These are phyloP conservation scores for Cryptotis parvus DNA, from an alignment of 2,113 vertebrate genomes.

Conservation along the genomic window DNA sequence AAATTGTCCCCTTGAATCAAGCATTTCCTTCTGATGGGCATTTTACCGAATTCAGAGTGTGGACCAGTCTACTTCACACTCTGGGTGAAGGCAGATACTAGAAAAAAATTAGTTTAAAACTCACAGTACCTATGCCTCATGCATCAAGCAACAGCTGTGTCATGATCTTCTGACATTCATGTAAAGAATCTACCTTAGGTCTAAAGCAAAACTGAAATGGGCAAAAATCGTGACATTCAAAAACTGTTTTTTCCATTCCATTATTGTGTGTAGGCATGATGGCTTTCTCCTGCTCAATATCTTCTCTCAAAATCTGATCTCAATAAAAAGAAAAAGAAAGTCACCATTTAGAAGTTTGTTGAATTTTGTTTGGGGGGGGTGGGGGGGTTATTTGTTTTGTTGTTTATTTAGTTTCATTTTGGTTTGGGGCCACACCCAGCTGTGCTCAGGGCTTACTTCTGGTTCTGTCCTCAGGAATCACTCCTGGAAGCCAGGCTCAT, in stretches of 20 bases:
- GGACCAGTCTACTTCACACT: constrained; percentile 6
- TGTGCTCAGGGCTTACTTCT: too few relatives aligned
- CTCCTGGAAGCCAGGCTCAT: too few relatives aligned
- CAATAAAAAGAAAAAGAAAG: background rate
- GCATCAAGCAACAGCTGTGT: background rate
- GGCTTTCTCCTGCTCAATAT: background rate
- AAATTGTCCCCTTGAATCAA: constrained; percentile 73
- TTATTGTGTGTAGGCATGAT: background rate
- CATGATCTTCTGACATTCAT: constrained; percentile 14
- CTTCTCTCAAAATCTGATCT: constrained; percentile 27
- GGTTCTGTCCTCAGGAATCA: too few relatives aligned
- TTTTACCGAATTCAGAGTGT: constrained; percentile 34
- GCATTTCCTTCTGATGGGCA: background rate
- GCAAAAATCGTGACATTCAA: background rate
- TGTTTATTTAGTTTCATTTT: too few relatives aligned
- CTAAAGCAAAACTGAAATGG: background rate
- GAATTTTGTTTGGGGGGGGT: too few relatives aligned
- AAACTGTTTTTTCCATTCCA: background rate
- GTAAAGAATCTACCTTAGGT: background rate
- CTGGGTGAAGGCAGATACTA: background rate
- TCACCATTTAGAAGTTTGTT: too few relatives aligned
- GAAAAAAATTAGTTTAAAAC: constrained; percentile 7
- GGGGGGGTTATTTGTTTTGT: too few relatives aligned
- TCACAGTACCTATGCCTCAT: background rate
- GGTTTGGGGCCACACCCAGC: too few relatives aligned